Evolutionary conservation across 2,113 vertebrate genomes (phyloP).

Genomic region (Gobiocypris rarus): DNA sequence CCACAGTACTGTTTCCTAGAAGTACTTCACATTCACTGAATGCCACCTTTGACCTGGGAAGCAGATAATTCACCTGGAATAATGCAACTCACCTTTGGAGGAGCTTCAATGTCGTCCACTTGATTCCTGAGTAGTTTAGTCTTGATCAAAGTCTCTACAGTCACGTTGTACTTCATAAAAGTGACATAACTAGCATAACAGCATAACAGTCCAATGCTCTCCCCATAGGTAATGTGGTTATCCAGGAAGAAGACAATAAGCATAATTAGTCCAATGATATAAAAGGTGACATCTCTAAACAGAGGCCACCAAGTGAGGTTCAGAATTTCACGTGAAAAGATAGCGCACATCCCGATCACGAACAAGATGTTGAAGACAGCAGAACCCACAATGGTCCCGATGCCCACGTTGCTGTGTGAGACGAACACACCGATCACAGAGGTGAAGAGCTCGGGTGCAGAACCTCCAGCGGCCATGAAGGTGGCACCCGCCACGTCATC

Average conservation of each 20-base stretch:
- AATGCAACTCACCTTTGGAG: constrained; percentile 84
- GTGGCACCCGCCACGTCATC: constrained; percentile 97
- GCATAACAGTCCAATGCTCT: constrained; percentile 84
- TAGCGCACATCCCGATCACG: constrained; percentile 97
- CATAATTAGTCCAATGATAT: constrained; percentile 93
- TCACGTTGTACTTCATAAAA: constrained; percentile 96
- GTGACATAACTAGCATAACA: constrained; percentile 88
- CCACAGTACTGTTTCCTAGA: neutral
- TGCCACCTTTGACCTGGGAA: neutral
- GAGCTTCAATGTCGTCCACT: constrained; percentile 84
- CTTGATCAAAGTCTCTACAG: constrained; percentile 85
- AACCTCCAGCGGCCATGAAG: constrained; percentile 98
- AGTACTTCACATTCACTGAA: neutral
- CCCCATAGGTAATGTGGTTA: constrained; percentile 87
- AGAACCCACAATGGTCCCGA: constrained; percentile 96
- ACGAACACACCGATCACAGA: constrained; percentile 97
- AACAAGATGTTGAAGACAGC: constrained; percentile 98
- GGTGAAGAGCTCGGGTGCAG: constrained; percentile 96
- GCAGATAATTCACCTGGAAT: neutral
- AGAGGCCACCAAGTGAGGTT: constrained; percentile 99
- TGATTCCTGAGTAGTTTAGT: constrained; percentile 83
- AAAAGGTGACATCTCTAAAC: constrained; percentile 96
- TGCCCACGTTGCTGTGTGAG: constrained; percentile 96
- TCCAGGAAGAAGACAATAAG: constrained; percentile 97
- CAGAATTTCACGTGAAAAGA: constrained; percentile 95